Evolutionary conservation across 2,113 vertebrate species (phyloP).

Genomic region (Atrichornis clamosus): DNA sequence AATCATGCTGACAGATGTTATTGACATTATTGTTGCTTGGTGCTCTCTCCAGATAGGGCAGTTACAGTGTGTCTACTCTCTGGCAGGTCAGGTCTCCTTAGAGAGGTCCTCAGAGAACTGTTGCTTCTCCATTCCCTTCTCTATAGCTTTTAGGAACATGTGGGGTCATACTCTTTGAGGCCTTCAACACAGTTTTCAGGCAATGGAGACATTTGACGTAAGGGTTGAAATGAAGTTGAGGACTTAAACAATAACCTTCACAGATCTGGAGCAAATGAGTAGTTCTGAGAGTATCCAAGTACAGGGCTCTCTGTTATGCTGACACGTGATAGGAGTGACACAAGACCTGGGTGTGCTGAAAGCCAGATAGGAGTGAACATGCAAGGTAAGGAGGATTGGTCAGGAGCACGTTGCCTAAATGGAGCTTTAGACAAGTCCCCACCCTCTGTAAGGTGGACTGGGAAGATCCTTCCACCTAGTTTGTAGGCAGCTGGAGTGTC

Average conservation of each 20-base stretch:
- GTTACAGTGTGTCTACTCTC: background rate
- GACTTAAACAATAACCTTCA: background rate
- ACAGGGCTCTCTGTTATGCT: background rate
- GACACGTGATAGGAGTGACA: background rate
- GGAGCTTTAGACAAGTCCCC: background rate
- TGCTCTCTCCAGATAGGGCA: background rate
- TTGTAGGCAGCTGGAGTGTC: background rate
- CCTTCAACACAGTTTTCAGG: background rate
- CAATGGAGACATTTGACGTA: background rate
- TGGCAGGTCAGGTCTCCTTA: background rate
- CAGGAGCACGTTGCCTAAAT: background rate
- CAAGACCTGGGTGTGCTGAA: background rate
- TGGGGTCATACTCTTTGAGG: background rate
- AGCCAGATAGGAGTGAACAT: background rate
- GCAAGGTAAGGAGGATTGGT: accelerated
- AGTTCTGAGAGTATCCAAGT: background rate
- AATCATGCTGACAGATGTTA: background rate
- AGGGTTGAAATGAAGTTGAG: background rate
- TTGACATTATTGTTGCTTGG: background rate
- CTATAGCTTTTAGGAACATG: background rate
- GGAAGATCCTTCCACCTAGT: background rate
- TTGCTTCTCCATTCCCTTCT: background rate
- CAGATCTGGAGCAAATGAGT: background rate
- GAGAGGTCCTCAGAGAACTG: background rate
- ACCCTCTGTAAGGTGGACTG: background rate